Evolutionary conservation across 2,113 vertebrate genomes (phyloP), one percentile per base, ranked within the genome.

Genomic region (Cebus imitator): DNA sequence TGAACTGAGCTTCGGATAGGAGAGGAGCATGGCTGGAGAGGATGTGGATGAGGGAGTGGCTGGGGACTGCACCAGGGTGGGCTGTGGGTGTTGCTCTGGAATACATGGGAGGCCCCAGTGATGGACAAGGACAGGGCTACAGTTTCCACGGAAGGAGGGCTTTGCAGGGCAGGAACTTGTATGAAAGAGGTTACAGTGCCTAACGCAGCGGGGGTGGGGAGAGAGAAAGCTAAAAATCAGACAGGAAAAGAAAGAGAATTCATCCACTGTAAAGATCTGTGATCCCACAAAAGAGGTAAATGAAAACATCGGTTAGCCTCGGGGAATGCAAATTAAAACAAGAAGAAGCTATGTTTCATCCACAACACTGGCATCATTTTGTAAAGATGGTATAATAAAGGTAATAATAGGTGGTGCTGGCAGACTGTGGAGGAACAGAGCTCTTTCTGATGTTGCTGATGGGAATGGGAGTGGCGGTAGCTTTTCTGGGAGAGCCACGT

Each of bases 401-500:
- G 35, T 40, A 10, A 7, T 16, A 23, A 11, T 11, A 32, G 61
- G 72, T 3, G 35, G 23, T 20, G 35, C 20, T 17, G 43, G 40
- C 64, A 35, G 90, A 57, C 2, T 0, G 35, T 4, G 48, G 84
- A 40, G 32, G 37, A 45, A 25, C 10, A 23, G 79, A 32, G 16
- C n/a, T 68, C 11, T 64, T 37, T 18, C 85, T 94, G 5, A 23
- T 1, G 0, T 18, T 0, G 55, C 87, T 21, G 20, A 6, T 27
- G 35, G 70, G 57, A 32, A 35, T 5, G 43, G 78, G 61, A 52
- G 50, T 0, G 48, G 73, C 0, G 27, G 4, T 1, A 6, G 40
- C 6, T 35, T 50, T 68, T 32, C 13, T 27, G 27, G 37, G 17
- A 50, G 8, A 45, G 11, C 8, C 12, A 1, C 1, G 0, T 4